phyloP scores from a whole-genome alignment of 2,113 vertebrate genomes.

The Osmerus mordax region DNA sequence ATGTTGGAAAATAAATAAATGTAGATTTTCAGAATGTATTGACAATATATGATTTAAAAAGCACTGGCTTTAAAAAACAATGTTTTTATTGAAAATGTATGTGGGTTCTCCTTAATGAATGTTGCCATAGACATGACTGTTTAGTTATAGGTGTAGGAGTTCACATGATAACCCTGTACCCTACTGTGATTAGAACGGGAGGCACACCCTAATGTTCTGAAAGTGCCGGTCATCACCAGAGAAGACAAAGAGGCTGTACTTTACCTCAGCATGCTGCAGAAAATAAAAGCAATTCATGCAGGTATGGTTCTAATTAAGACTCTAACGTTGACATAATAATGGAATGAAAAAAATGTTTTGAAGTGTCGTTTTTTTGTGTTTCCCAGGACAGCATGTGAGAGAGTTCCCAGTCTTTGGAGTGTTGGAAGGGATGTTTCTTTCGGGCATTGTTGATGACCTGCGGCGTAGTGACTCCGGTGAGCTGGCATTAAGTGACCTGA shows the following conservation, averaged over 20 bases:
- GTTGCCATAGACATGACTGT: too few relatives aligned
- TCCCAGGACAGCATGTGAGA: constrained; percentile 56
- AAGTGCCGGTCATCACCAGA: background rate
- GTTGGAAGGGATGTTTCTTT: constrained; percentile 66
- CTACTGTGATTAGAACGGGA: background rate
- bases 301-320: background rate
- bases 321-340: background rate
- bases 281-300: background rate
- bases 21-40: background rate
- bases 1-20: too few relatives aligned
- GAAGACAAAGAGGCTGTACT: constrained; percentile 4
- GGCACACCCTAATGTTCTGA: background rate
- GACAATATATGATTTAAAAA: too few relatives aligned
- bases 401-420: constrained; percentile 77
- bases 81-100: too few relatives aligned
- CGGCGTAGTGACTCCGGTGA: constrained; percentile 65
- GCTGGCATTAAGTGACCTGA: constrained; percentile 61
- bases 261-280: background rate
- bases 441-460: constrained; percentile 71
- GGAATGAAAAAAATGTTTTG: background rate
- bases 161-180: background rate
- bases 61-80: too few relatives aligned
- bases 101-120: too few relatives aligned
- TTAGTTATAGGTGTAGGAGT: too few relatives aligned
- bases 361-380: background rate